Conservation (phyloP, 2,113 vertebrate genomes). For the Corythoichthys intestinalis region DNA sequence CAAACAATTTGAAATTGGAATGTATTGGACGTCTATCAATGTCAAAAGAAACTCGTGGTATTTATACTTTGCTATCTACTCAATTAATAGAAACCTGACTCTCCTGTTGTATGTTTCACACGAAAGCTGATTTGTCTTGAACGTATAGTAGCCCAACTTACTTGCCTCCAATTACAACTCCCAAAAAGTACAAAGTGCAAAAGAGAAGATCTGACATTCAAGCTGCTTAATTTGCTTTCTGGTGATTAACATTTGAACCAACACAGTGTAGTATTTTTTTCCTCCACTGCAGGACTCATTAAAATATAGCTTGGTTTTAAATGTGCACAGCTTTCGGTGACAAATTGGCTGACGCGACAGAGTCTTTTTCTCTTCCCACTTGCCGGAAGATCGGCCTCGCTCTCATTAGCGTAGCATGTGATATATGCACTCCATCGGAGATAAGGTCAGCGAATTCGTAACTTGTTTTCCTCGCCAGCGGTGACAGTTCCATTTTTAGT, state of each 20-base stretch:
- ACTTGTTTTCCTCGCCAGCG: slow-evolving; percentile 1
- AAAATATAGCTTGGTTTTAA: background rate
- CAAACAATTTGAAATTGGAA: too few relatives aligned
- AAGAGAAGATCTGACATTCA: slow-evolving; percentile 2
- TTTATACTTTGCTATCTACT: too few relatives aligned
- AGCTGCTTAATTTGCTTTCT: background rate
- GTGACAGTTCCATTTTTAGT: slow-evolving; percentile 1
- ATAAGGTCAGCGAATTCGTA: slow-evolving; percentile 6
- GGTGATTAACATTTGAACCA: slow-evolving; percentile 2
- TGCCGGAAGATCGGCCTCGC: background rate
- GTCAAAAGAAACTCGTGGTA: too few relatives aligned
- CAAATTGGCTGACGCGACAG: background rate
- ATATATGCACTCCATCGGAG: background rate
- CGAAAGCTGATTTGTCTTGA: background rate
- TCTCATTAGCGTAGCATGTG: slow-evolving; percentile 2
- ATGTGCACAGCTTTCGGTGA: background rate
- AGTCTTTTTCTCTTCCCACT: background rate
- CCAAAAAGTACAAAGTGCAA: background rate
- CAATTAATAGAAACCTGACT: too few relatives aligned
- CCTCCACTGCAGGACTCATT: background rate
- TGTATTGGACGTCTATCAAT: too few relatives aligned
- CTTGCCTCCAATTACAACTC: slow-evolving; percentile 3
- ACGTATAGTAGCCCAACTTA: background rate
- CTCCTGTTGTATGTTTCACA: too few relatives aligned
- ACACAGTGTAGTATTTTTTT: background rate